Evolutionary conservation across 2,113 vertebrate species (phyloP).

Genomic region (Erythrocercus mccallii): DNA sequence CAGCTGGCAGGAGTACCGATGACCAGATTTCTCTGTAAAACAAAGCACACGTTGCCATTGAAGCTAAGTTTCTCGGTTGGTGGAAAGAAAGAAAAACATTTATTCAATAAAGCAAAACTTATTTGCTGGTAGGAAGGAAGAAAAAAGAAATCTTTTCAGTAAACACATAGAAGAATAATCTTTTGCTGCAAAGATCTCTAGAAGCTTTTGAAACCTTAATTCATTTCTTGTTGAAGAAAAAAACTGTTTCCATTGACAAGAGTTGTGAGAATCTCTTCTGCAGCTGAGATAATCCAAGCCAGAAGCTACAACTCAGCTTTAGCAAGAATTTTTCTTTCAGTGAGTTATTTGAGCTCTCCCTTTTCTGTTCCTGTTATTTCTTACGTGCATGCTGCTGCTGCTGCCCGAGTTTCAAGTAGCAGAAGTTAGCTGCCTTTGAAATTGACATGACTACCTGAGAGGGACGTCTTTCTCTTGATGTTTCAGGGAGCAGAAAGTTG

Average conservation of each 20-base stretch:
- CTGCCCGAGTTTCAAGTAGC: neutral
- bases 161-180: neutral
- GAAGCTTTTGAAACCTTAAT: neutral
- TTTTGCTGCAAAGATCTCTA: neutral
- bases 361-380: neutral
- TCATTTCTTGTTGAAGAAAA: neutral
- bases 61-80: neutral
- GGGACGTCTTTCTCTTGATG: neutral
- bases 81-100: neutral
- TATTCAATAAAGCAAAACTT: neutral
- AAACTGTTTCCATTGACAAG: neutral
- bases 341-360: neutral
- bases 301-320: neutral
- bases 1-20: neutral
- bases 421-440: neutral
- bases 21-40: slow-evolving; percentile 24
- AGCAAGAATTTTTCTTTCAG: neutral
- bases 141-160: neutral
- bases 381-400: neutral
- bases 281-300: neutral
- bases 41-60: neutral
- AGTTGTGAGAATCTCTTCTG: neutral
- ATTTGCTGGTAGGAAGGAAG: neutral
- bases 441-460: neutral
- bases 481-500: neutral